A percentile compares a stretch with the other conserved stretches of the same genome.
These are phyloP conservation scores for Diuraphis noxia DNA, from an alignment of 1,140 invertebrate genomes.

Conservation along the genomic window DNA sequence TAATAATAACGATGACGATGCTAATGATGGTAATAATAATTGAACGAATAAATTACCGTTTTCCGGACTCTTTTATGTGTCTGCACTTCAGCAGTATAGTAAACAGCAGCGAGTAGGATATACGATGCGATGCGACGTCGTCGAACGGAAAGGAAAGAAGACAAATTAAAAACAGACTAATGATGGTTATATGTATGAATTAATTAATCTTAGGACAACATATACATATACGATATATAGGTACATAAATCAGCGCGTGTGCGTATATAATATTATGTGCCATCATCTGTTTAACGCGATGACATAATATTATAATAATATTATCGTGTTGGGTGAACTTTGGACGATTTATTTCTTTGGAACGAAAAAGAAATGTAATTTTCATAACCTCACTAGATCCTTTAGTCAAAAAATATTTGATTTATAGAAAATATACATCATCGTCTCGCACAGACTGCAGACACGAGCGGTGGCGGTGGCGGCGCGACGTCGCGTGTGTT, in stretches of 20 bases:
- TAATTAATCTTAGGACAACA: not conserved
- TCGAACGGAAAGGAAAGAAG: not conserved
- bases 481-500: not conserved
- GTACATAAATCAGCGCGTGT: too few relatives aligned
- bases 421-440: not conserved
- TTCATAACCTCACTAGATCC: not conserved
- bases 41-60: conserved; percentile 19
- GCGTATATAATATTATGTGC: not conserved
- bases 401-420: not conserved
- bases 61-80: conserved; percentile 8
- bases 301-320: not conserved
- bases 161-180: not conserved
- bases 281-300: not conserved
- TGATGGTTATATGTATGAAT: not conserved
- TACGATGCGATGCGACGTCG: not conserved
- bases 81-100: not conserved
- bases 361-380: not conserved
- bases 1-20: not conserved
- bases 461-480: not conserved
- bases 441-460: not conserved
- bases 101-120: not conserved
- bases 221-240: not conserved
- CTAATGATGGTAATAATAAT: not conserved
- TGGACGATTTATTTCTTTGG: not conserved
- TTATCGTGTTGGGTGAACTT: not conserved